Conservation (phyloP, 2,113 vertebrate species). For the Ivindomyrus marchei region DNA sequence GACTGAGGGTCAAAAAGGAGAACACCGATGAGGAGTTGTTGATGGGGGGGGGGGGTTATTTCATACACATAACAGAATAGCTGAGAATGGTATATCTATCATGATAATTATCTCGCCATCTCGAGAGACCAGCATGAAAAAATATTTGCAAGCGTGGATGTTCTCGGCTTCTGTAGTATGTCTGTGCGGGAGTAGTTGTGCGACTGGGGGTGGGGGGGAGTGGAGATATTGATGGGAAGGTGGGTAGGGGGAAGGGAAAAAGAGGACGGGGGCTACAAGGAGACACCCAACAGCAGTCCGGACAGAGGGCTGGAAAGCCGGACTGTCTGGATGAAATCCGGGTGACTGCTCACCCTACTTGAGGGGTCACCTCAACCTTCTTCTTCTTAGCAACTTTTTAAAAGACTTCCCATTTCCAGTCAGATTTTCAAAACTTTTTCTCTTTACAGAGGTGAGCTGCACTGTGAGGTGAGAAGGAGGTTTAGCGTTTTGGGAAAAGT, state of each 20-base stretch:
- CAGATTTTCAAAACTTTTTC: not conserved
- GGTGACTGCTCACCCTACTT: not conserved
- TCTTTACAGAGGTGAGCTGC: not conserved
- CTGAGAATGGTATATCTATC: not conserved
- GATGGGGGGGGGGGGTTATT: not conserved
- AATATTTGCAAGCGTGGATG: not conserved
- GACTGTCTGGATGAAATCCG: not conserved
- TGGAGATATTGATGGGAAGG: not conserved
- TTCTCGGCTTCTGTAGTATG: not conserved
- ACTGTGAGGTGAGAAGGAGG: not conserved
- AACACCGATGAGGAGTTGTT: not conserved
- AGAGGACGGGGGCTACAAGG: not conserved
- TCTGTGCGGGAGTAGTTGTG: not conserved
- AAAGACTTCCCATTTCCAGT: not conserved
- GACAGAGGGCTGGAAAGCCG: not conserved
- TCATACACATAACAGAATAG: not conserved
- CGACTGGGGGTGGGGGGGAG: not conserved
- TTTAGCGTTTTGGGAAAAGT: not conserved
- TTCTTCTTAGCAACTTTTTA: not conserved
- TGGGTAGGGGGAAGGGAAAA: not conserved
- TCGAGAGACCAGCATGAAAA: not conserved
- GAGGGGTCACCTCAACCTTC: not conserved
- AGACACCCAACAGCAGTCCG: not conserved
- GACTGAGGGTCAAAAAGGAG: not conserved
- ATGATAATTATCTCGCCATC: not conserved